phyloP scores from a whole-genome alignment of 2,888 invertebrate genomes.

The Melanargia galathea region DNA sequence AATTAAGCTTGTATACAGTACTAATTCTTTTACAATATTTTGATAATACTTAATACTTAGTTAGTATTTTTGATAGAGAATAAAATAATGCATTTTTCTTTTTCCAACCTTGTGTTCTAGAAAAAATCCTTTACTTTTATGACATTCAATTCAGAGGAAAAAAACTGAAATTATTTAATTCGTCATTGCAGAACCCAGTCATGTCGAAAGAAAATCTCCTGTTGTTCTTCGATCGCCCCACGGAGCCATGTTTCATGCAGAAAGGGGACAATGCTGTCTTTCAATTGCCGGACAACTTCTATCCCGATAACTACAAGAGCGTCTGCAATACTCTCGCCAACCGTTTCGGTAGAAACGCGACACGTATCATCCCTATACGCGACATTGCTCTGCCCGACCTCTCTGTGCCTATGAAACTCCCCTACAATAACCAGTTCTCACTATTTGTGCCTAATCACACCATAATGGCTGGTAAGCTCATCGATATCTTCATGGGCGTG shows the following conservation, averaged over 20 bases:
- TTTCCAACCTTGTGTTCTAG: no score
- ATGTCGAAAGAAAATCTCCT: constrained; percentile 81
- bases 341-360: constrained; percentile 81
- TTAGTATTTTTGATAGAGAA: no score
- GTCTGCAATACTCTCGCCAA: constrained; percentile 66
- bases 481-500: constrained; percentile 87
- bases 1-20: no score
- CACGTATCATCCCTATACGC: constrained; percentile 77
- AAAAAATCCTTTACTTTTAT: no score
- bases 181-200: constrained; percentile 45
- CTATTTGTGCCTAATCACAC: constrained; percentile 87
- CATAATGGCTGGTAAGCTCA: constrained; percentile 84
- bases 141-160: neutral
- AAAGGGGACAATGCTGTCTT: constrained; percentile 86
- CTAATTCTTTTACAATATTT: no score
- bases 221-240: constrained; percentile 88
- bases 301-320: constrained; percentile 72
- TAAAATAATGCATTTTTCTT: no score
- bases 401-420: constrained; percentile 82
- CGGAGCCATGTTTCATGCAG: constrained; percentile 89
- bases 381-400: constrained; percentile 86
- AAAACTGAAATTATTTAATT: neutral
- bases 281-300: constrained; percentile 84
- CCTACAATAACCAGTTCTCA: constrained; percentile 86
- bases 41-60: no score